phyloP scores from a whole-genome alignment of 2,888 invertebrate species.

The Leptura quadrifasciata region DNA sequence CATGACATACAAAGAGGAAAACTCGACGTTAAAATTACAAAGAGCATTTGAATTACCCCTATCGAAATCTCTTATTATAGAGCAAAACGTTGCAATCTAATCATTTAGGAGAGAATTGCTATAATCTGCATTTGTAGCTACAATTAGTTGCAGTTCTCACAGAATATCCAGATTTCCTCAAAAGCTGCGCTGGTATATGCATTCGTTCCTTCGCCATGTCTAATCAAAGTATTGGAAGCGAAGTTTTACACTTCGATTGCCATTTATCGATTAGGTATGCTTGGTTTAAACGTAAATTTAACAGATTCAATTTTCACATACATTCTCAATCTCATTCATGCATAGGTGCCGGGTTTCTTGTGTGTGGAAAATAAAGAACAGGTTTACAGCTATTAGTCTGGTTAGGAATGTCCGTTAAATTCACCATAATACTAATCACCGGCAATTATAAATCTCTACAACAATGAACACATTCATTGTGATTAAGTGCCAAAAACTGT shows the following conservation, averaged over 20 bases:
- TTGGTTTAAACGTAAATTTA: constrained; percentile 61
- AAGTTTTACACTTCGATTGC: constrained; percentile 62
- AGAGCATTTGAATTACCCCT: constrained; percentile 8
- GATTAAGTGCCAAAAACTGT: neutral
- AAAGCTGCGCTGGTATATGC: neutral
- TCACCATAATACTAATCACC: neutral
- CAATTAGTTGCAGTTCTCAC: constrained; percentile 33
- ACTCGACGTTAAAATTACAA: constrained; percentile 1
- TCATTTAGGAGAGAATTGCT: constrained; percentile 45
- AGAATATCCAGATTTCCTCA: constrained; percentile 24
- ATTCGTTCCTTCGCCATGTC: constrained; percentile 23
- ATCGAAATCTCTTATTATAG: constrained; percentile 13
- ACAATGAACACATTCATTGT: neutral
- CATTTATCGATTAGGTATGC: constrained; percentile 62
- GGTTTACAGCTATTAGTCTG: neutral
- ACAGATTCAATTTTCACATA: constrained; percentile 57
- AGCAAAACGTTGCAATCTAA: neutral
- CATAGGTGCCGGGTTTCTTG: neutral
- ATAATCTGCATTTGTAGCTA: constrained; percentile 30
- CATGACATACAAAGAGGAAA: neutral
- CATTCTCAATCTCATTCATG: constrained; percentile 8
- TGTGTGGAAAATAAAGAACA: neutral
- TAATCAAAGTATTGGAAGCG: constrained; percentile 49
- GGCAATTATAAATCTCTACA: neutral
- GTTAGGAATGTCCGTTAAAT: neutral